Conservation (phyloP, 2,888 invertebrate species). For the Drosophila suboccidentalis region DNA sequence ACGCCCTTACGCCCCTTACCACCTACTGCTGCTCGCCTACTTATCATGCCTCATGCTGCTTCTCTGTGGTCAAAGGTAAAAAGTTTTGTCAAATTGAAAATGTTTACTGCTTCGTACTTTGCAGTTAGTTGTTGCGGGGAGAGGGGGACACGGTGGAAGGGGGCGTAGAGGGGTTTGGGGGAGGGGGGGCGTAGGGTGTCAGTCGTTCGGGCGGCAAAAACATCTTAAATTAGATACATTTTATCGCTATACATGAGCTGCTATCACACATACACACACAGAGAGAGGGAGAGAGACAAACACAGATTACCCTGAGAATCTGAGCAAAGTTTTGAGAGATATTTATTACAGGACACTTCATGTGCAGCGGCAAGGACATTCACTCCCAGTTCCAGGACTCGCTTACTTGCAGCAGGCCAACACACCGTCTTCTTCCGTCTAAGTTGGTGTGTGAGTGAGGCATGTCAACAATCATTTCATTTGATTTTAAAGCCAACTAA, state of each 20-base stretch:
- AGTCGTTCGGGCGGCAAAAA: slow-evolving; percentile 74
- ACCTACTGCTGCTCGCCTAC: slow-evolving; percentile 14
- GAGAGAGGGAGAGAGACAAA: slow-evolving; percentile 3
- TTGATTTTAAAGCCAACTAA: slow-evolving; percentile 70
- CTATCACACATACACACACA: slow-evolving; percentile 5
- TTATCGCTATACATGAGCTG: slow-evolving; percentile 77
- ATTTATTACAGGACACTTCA: slow-evolving; percentile 79
- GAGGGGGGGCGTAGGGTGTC: slow-evolving; percentile 19
- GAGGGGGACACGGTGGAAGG: not conserved
- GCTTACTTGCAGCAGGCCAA: slow-evolving; percentile 14
- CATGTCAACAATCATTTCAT: slow-evolving; percentile 78
- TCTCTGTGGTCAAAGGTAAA: slow-evolving; percentile 79
- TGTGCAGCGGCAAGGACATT: slow-evolving; percentile 52
- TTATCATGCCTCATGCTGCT: slow-evolving; percentile 26
- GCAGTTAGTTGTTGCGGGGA: slow-evolving; percentile 38
- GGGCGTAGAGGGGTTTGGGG: not conserved
- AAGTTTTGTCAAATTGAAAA: slow-evolving; percentile 81
- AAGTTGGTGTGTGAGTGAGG: slow-evolving; percentile 41
- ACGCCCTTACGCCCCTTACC: slow-evolving; percentile 29
- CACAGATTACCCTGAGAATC: slow-evolving; percentile 31
- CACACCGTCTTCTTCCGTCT: not conserved
- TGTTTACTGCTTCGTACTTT: slow-evolving; percentile 76
- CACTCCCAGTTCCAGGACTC: slow-evolving; percentile 22
- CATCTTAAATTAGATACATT: slow-evolving; percentile 81
- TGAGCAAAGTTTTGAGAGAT: slow-evolving; percentile 72